Base-by-base conservation (phyloP, 2,797 vertebrate species). In the Sparidentex hasta region DNA sequence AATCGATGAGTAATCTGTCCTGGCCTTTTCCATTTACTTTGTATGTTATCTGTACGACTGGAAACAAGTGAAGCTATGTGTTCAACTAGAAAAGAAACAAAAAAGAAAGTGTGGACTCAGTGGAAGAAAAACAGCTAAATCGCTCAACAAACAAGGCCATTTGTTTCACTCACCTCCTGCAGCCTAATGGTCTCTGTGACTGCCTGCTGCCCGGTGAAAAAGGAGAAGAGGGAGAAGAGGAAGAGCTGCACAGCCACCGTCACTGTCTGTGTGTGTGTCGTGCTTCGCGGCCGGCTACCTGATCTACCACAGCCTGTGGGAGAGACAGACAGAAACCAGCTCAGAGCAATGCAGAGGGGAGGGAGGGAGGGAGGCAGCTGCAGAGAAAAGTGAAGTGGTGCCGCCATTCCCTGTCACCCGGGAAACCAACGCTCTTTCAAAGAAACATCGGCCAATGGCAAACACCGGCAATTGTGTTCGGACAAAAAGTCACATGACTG, bases 361-460 rank as follows among this genome's bases (percentile, higher is more conserved):
- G 50, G 44, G 47, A 33, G 29, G 33, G 33, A 4, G 4, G 33
- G 33, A 87, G 82, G 84, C 68, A 77, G 88, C 85, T 83, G 86
- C 72, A 86, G 86, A 88, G 86, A 82, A 84, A 91, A 92, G 90
- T 94, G 89, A 94, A 95, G 94, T 90, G 92, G 93, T 93, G 94
- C 94, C 91, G 93, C 94, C 94, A 95, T 95, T 95, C 94, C 89
- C 92, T 55, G 83, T 96, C 93, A 76, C 95, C 95, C 87, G 47
- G 94, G 95, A 94, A 93, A 96, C 95, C 89, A 92, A 95, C 92
- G 92, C 95, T 93, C 93, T 95, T 95, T 95, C 88, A 95, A 95
- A 96, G 93, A 85, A 84, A 90, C 89, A 90, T 52, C 72, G 68
- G 83, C 95, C 96, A 96, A 96, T 95, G 91, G 93, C 74, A 92